Evolutionary conservation across 2,888 invertebrate species (phyloP), one percentile per base, ranked within the genome.

Genomic region (Odontocerum albicorne): DNA sequence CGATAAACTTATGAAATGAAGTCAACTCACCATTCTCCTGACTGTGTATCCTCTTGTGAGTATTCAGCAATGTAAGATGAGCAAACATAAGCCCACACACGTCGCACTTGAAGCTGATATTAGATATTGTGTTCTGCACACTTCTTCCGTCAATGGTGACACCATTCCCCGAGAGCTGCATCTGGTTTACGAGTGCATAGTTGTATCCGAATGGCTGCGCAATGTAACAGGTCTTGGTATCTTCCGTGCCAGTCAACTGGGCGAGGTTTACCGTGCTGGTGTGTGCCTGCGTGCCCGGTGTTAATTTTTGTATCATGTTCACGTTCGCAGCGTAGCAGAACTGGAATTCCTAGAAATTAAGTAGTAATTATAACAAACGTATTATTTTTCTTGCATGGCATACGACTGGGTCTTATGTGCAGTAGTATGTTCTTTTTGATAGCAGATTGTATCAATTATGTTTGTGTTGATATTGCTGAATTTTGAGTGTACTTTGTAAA

Each of bases 41-140:
- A 55, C 85, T 84, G 68, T 90, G 90, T 66, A 88, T 86, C 63
- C 90, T 82, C 74, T 92, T 92, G 71, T 92, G 92, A 66, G 92
- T 90, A 73, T 90, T 91, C n/a, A 92, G 73, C 54, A 91, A 71
- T 40, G 88, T 84, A 61, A 91, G 79, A 68, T 92, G 91, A 1
- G 88, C 88, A 70, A 92, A 92, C 80, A 90, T 90, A 57, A 91
- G 75, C 38, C 91, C 91, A 67, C 92, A 92, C 6, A 91, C 87
- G 71, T 92, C 92, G 72, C 92, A 92, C 72, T 92, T 92, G 70
- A 90, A 92, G 64, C 90, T 90, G 19, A 91, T 90, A 67, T 89
- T 90, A 12, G 88, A 85, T 67, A 87, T 86, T 52, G 87, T 83
- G 65, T 87, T 87, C 67, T 87, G 84, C 49, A 82, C 70, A 57